A percentile compares a stretch with the other conserved stretches of the same genome.
Evolutionary conservation across 2,888 invertebrate genomes (phyloP).

Genomic region (Agrochola lota): DNA sequence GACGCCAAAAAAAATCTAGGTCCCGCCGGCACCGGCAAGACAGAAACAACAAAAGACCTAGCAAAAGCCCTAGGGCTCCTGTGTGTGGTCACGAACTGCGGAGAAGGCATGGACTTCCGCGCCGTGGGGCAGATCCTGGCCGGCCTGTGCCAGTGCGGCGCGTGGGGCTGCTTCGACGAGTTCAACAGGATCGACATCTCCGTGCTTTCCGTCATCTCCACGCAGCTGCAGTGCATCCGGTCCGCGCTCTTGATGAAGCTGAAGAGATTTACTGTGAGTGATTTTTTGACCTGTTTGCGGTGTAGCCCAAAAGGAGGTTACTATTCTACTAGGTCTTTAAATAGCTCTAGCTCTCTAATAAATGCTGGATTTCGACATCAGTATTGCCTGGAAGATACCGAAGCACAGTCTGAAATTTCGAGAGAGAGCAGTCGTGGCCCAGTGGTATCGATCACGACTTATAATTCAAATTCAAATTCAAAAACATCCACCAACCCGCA

Average conservation of each 20-base stretch:
- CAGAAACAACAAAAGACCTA: constrained; percentile 97
- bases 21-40: constrained; percentile 96
- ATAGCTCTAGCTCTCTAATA: background rate
- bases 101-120: constrained; percentile 97
- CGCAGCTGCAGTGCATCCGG: constrained; percentile 96
- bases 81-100: constrained; percentile 97
- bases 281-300: background rate
- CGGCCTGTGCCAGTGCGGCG: constrained; percentile 96
- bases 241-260: constrained; percentile 95
- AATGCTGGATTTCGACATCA: background rate
- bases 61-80: constrained; percentile 96
- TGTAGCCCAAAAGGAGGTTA: background rate
- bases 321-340: background rate
- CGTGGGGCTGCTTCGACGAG: constrained; percentile 99
- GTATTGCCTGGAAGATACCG: background rate
- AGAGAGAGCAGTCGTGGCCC: too few relatives aligned
- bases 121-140: constrained; percentile 93
- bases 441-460: too few relatives aligned
- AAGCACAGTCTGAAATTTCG: background rate
- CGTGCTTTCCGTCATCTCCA: constrained; percentile 97
- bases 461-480: too few relatives aligned
- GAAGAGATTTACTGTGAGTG: constrained; percentile 93
- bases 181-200: constrained; percentile 98
- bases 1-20: constrained; percentile 79
- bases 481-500: too few relatives aligned